Base-by-base conservation (phyloP, 2,797 vertebrate genomes). In the Dryobates pubescens region DNA sequence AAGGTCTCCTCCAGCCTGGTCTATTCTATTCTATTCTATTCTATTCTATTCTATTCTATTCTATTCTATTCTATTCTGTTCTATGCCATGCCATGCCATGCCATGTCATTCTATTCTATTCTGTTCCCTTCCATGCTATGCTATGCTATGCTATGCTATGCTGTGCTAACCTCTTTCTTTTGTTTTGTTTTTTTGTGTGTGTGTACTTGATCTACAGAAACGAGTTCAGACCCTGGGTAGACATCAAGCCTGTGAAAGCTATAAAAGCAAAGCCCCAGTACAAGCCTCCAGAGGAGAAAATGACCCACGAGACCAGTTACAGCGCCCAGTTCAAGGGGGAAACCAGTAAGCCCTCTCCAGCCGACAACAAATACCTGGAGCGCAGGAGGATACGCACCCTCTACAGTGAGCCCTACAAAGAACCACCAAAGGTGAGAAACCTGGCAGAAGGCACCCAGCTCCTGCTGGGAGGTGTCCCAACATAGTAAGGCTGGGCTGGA, bases 321-420 rank as follows among this genome's bases (percentile, higher is more conserved):
- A 99, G 98, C 0, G 97, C 98, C 91, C 98, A 98, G 30, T 99
- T 98, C 97, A 99, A 98, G 96, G 99, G 97, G n/a, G 99, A 99
- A 43, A 97, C 98, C 88, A 98, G 91, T 51, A 98, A 98, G 15
- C 98, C 97, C 67, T 57, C 93, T 11, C 72, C 97, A 7, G 93
- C 97, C 0, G 98, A 99, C 90, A 99, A 99, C 97, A 99, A 98
- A 96, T 97, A 97, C 80, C 88, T 96, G 62, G 99, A 99, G 5
- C 98, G 98, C 93, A 98, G 99, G 93, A 98, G 99, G 98, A 99
- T 99, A 98, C 99, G 99, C 91, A 99, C 98, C 84, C 98, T 99
- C 93, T 99, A 99, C 97, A 99, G 98, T 0, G 99, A 99, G 58
- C 99, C 99, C 58, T 98, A 98, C 96, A 98, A 98, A 91, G 99